Evolutionary conservation across 1,140 invertebrate genomes (phyloP).

Genomic region (Nebria ingens): DNA sequence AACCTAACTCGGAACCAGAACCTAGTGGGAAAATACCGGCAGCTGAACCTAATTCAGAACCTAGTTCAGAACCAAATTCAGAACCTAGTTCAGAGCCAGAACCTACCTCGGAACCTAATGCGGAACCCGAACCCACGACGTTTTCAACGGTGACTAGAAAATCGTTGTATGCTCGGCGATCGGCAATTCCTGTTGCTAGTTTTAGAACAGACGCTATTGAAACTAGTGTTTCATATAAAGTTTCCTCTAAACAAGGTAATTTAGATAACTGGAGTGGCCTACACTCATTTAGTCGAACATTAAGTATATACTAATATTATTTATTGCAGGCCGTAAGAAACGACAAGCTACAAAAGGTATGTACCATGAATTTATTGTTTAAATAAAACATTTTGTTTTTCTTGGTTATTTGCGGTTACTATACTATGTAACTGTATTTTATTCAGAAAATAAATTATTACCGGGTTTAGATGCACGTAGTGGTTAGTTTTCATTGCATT

Average conservation of each 20-base stretch:
- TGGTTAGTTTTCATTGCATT: no score
- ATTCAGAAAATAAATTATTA: no score
- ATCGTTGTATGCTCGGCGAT: slow-evolving; percentile 35
- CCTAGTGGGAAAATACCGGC: no score
- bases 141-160: slow-evolving; percentile 26
- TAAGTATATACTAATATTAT: neutral
- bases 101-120: slow-evolving; percentile 24
- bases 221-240: slow-evolving; percentile 47
- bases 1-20: slow-evolving; percentile 24
- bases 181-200: slow-evolving; percentile 29
- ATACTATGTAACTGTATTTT: no score
- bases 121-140: slow-evolving; percentile 29
- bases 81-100: slow-evolving; percentile 28
- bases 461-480: no score
- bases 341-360: no score
- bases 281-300: neutral
- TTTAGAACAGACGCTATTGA: slow-evolving; percentile 39
- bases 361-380: neutral
- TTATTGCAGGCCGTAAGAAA: no score
- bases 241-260: slow-evolving; percentile 45
- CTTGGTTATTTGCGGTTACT: no score
- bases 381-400: neutral
- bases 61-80: slow-evolving; percentile 23
- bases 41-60: slow-evolving; percentile 21
- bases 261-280: slow-evolving; percentile 2